Percentiles rank a stretch among this genome's conserved stretches.
These are phyloP conservation scores for Cairina moschata DNA, from an alignment of 2,113 vertebrate genomes.

Conservation along the genomic window DNA sequence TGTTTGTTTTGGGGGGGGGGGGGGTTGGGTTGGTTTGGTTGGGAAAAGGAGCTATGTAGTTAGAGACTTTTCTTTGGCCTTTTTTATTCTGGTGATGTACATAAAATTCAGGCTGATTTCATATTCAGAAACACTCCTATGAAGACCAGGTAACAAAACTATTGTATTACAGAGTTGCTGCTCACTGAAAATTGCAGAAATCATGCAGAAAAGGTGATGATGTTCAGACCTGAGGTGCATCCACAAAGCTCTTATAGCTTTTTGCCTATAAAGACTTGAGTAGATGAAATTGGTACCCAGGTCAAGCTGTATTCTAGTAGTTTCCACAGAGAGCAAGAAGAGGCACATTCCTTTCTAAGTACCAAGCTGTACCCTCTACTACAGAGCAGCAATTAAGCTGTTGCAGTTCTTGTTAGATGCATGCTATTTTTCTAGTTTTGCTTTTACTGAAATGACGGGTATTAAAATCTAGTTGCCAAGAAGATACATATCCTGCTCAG, in stretches of 20 bases:
- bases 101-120: not conserved
- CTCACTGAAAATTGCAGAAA: not conserved
- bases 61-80: not conserved
- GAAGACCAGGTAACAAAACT: not conserved
- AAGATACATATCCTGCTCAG: not conserved
- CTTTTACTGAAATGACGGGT: not conserved
- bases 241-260: not conserved
- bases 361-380: not conserved
- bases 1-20: rapidly evolving
- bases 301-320: not conserved
- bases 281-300: not conserved
- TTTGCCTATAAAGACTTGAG: not conserved
- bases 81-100: not conserved
- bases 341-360: not conserved
- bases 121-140: not conserved
- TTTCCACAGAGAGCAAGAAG: not conserved
- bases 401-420: not conserved
- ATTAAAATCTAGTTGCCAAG: not conserved
- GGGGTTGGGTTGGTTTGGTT: not conserved
- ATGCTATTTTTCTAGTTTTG: not conserved
- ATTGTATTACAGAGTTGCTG: not conserved
- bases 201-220: not conserved
- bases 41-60: not conserved
- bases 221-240: not conserved
- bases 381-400: not conserved